Conservation (phyloP, 92 coral and sea anemone species). For the Pocillopora meandrina region DNA sequence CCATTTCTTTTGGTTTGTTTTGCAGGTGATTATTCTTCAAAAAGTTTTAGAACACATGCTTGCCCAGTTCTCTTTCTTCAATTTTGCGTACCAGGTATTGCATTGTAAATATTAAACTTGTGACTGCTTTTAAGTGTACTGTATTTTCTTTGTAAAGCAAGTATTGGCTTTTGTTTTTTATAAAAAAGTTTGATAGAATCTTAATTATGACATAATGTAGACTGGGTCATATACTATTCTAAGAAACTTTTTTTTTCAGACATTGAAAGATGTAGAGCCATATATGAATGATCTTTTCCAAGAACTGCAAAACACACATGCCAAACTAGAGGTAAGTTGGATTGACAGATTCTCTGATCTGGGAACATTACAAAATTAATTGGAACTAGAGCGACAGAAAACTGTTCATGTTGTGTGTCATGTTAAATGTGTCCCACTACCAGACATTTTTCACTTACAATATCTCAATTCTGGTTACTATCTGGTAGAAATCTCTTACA, state of each 20-base stretch:
- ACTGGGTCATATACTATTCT: background rate
- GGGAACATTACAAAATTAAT: too few relatives aligned
- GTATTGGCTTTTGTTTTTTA: background rate
- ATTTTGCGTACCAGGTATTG: slow-evolving; percentile 94
- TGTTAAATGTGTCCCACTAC: too few relatives aligned
- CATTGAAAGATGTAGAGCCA: slow-evolving; percentile 91
- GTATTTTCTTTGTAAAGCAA: background rate
- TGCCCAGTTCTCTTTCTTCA: slow-evolving; percentile 96
- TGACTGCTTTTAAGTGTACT: background rate
- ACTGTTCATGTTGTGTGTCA: too few relatives aligned
- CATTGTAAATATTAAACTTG: background rate
- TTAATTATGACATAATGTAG: too few relatives aligned
- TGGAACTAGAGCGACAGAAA: too few relatives aligned
- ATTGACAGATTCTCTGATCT: background rate
- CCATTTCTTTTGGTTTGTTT: background rate
- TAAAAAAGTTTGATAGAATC: too few relatives aligned
- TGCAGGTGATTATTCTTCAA: slow-evolving; percentile 83
- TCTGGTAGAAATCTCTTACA: too few relatives aligned
- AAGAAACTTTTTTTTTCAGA: slow-evolving; percentile 48
- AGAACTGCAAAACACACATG: slow-evolving; percentile 82
- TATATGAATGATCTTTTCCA: slow-evolving; percentile 92
- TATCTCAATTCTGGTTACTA: too few relatives aligned
- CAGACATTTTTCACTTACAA: too few relatives aligned
- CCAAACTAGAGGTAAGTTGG: slow-evolving; percentile 77
- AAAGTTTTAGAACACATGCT: slow-evolving; percentile 95